Evolutionary conservation across 2,797 vertebrate genomes (phyloP).

Genomic region (Sebastes oblongus): DNA sequence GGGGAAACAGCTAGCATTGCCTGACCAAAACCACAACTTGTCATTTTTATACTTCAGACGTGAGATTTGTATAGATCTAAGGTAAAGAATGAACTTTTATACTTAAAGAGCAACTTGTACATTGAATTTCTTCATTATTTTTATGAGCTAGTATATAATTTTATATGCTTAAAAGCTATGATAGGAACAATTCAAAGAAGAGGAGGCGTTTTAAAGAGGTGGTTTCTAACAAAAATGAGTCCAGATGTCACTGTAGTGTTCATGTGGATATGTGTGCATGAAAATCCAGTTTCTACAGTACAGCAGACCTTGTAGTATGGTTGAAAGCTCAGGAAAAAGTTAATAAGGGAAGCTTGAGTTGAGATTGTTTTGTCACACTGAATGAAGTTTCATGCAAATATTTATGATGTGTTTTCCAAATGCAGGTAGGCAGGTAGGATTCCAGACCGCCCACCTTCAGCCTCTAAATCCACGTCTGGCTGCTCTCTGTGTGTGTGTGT

Average conservation of each 20-base stretch:
- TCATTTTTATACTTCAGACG: not conserved
- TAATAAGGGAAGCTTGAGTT: not conserved
- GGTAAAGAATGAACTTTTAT: not conserved
- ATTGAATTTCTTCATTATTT: not conserved
- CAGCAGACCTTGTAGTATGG: not conserved
- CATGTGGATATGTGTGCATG: not conserved
- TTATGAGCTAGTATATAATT: not conserved
- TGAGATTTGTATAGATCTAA: not conserved
- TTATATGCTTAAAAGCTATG: not conserved
- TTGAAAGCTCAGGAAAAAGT: not conserved
- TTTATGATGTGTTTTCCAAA: slow-evolving; percentile 68
- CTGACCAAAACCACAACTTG: not conserved
- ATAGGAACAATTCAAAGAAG: not conserved
- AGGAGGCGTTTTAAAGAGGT: not conserved
- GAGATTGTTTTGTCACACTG: not conserved
- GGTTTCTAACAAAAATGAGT: not conserved
- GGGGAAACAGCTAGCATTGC: not conserved
- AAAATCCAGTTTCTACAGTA: not conserved
- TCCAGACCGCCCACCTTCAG: slow-evolving; percentile 67
- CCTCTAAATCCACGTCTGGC: slow-evolving; percentile 62
- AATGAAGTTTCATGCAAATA: not conserved
- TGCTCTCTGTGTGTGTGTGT: slow-evolving; percentile 15
- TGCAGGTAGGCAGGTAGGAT: slow-evolving; percentile 68
- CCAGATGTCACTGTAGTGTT: not conserved
- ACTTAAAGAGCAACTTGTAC: not conserved